Percentiles rank a stretch among this genome's conserved stretches.
phyloP scores from a whole-genome alignment of 2,888 invertebrate genomes.

The Ormyrus rosae region DNA sequence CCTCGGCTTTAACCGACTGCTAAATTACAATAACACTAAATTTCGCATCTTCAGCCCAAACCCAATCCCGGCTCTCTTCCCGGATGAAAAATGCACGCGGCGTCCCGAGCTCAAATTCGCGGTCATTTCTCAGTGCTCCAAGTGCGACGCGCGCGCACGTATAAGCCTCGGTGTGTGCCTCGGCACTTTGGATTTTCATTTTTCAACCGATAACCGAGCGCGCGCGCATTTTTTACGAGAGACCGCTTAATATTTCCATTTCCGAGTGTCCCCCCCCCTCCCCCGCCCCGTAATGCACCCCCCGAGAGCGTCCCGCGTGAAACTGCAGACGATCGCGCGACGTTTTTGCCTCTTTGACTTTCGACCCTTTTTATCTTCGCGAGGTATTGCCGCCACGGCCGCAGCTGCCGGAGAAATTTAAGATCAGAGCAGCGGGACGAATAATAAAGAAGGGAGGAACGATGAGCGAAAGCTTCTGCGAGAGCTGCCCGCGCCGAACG shows the following conservation, averaged over 20 bases:
- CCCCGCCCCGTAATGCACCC: conserved; percentile 62
- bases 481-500: not conserved
- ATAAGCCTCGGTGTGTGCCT: too few relatives aligned
- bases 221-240: conserved; percentile 32
- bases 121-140: too few relatives aligned
- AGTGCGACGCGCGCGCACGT: too few relatives aligned
- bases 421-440: conserved; percentile 27
- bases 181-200: conserved; percentile 43
- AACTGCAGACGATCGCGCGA: conserved; percentile 60
- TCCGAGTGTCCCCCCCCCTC: conserved; percentile 45
- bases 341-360: not conserved
- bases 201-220: conserved; percentile 56
- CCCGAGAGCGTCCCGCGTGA: conserved; percentile 63
- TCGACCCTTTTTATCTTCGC: conserved; percentile 31
- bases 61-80: too few relatives aligned
- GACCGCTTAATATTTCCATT: conserved; percentile 68
- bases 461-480: conserved; percentile 38
- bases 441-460: conserved; percentile 47
- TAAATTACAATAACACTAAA: too few relatives aligned
- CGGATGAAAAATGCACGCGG: too few relatives aligned
- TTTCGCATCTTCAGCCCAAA: too few relatives aligned
- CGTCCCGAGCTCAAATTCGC: too few relatives aligned
- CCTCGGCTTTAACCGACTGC: too few relatives aligned
- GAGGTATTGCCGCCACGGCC: not conserved
- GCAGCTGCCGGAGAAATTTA: conserved; percentile 39